Base-by-base conservation (phyloP, 1,140 invertebrate species). In the Pseudobourletiella spinata region DNA sequence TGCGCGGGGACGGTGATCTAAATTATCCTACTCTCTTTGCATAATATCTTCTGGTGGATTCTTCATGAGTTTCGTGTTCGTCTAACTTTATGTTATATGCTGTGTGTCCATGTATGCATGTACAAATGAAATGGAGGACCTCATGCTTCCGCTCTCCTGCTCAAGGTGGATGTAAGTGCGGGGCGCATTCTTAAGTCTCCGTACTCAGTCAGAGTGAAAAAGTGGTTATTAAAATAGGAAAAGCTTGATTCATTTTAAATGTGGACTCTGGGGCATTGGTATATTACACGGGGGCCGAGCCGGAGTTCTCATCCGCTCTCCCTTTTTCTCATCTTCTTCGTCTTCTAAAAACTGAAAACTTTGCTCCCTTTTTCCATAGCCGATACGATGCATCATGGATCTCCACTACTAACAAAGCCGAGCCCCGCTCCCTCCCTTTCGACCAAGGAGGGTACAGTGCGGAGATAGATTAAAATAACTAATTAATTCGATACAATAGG, bases 231-330 rank as follows among this genome's bases (percentile, higher is more conserved):
- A 66, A 66, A 66, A 66, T 66, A 61, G 56, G 59, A 30, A 59
- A 58, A 56, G 50, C 44, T 66, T 66, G 64, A 66, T 66, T 66
- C 62, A 54, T 66, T 66, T 66, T 66, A 66, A 66, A 66, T 66
- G 56, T 62, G 59, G 55, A 61, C 64, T 66, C 64, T 59, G 25
- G 64, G 64, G 64, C 54, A 62, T 59, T 57, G 43, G 29, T 58
- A 42, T 61, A 43, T n/a, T 39, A 24, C 32, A n/a, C n/a, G n/a
- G n/a, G n/a, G n/a, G n/a, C n/a, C n/a, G n/a, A n/a, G n/a, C n/a
- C n/a, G n/a, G n/a, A n/a, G n/a, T n/a, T n/a, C n/a, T n/a, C n/a
- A n/a, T n/a, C n/a, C n/a, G n/a, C n/a, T n/a, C n/a, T n/a, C n/a
- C n/a, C n/a, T n/a, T n/a, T n/a, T n/a, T n/a, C n/a, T n/a, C n/a